A percentile compares a stretch with the other conserved stretches of the same genome.
Conservation (phyloP, 2,113 vertebrate species). For the Proterorhinus semilunaris region DNA sequence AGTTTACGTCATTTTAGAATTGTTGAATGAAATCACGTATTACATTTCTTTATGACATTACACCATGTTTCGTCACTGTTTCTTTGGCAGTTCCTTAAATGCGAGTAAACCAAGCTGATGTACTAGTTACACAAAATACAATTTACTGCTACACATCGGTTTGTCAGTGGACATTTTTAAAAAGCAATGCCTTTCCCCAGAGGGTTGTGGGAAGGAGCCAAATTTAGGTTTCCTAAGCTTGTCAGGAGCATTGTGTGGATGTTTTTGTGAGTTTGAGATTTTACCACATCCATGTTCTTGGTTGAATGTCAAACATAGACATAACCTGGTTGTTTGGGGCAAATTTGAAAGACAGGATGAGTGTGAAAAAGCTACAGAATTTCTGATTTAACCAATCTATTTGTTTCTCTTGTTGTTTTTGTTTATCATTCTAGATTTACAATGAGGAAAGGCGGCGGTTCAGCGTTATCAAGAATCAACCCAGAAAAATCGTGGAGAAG, state of each 20-base stretch:
- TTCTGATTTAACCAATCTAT: too few relatives aligned
- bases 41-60: background rate
- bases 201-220: slow-evolving; percentile 20
- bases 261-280: slow-evolving; percentile 10
- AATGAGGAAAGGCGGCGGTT: slow-evolving; percentile 91
- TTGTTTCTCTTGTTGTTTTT: background rate
- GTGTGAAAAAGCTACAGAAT: background rate
- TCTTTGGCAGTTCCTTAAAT: background rate
- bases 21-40: background rate
- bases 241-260: slow-evolving; percentile 10
- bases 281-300: background rate
- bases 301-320: background rate
- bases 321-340: slow-evolving; percentile 4
- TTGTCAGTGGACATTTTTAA: background rate
- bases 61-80: background rate
- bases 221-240: slow-evolving; percentile 24
- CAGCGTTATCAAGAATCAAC: slow-evolving; percentile 89
- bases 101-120: background rate
- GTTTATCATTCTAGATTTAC: slow-evolving; percentile 84
- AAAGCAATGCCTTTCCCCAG: background rate
- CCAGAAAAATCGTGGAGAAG: slow-evolving; percentile 90
- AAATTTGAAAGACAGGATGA: background rate
- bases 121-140: background rate
- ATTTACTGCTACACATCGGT: background rate
- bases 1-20: background rate